Evolutionary conservation across 2,797 vertebrate genomes (phyloP).

Genomic region (Amphiprion clarkii): DNA sequence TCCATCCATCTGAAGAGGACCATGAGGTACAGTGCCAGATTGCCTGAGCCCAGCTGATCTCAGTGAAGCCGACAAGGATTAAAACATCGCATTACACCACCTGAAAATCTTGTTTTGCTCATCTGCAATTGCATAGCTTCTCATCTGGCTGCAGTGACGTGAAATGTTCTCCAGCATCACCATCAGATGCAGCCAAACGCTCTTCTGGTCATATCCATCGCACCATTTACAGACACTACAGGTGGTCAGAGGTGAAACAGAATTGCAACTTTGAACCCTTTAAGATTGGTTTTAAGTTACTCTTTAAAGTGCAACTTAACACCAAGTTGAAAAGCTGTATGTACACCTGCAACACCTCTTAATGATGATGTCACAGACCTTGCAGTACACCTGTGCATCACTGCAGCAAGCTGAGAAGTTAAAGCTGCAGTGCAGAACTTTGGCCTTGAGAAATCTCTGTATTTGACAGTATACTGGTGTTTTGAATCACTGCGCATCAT

Average conservation of each 20-base stretch:
- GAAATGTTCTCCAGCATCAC: background rate
- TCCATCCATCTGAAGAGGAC: conserved; percentile 76
- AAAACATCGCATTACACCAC: background rate
- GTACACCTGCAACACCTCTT: background rate
- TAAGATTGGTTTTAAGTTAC: conserved; percentile 1
- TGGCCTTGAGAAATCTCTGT: background rate
- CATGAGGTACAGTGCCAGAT: conserved; percentile 76
- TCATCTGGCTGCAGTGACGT: background rate
- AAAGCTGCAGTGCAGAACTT: background rate
- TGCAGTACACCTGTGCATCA: background rate
- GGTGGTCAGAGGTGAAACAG: conserved; percentile 11
- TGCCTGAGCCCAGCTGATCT: background rate
- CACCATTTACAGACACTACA: background rate
- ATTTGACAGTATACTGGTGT: too few species aligned
- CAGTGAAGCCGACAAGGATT: background rate
- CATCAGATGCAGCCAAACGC: conserved; percentile 5
- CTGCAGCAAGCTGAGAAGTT: background rate
- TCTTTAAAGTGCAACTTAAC: conserved; percentile 9
- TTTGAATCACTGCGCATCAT: too few species aligned
- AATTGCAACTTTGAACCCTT: background rate
- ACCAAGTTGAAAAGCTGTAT: background rate
- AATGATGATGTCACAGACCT: background rate
- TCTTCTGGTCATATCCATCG: background rate
- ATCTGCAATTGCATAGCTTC: background rate
- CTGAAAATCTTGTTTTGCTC: background rate